Base-by-base conservation (phyloP, 2,888 invertebrate species). In the Microctonus aethiopoides region DNA sequence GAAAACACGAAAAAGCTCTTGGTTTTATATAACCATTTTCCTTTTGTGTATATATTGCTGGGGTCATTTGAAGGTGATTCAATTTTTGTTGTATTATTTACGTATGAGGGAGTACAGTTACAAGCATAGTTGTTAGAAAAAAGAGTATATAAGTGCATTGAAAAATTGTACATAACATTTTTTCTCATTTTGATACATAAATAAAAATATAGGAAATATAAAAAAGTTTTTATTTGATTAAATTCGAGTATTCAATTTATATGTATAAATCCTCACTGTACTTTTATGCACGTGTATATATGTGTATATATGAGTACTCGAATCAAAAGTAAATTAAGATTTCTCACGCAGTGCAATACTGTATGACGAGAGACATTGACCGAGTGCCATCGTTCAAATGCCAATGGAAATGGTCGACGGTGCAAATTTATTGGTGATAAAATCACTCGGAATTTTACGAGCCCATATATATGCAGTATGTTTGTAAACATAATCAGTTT, bases 1-100 rank as follows among this genome's bases (percentile, higher is more conserved):
- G 80, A 46, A n/a, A 80, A 85, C 85, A 85, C 76, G 85, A 81
- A 83, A 85, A 85, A 84, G 85, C 85, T 85, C 80, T 85, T 77
- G 80, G 72, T 78, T 78, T 72, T 75, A 46, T 74, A 80, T 77
- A 74, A 75, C 78, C 75, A 75, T 69, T 69, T 32, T 39, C 52
- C 16, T 39, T 16, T 60, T 7, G 24, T 59, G 9, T 59, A 16
- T 32, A 9, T 20, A 61, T 32, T 22, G 41, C 54, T 26, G 24
- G 1, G 22, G 9, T 52, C n/a, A 5, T 11, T 54, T 24, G 1
- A 13, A 26, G 6, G 24, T 46, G 6, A 46, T 20, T 46, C 16
- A 46, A 46, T 46, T 46, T 46, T 7, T 6, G 7, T n/a, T n/a
- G n/a, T n/a, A n/a, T n/a, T n/a, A n/a, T n/a, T n/a, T n/a, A n/a